phyloP scores from a whole-genome alignment of 2,888 invertebrate species.

The Eupithecia abbreviata region DNA sequence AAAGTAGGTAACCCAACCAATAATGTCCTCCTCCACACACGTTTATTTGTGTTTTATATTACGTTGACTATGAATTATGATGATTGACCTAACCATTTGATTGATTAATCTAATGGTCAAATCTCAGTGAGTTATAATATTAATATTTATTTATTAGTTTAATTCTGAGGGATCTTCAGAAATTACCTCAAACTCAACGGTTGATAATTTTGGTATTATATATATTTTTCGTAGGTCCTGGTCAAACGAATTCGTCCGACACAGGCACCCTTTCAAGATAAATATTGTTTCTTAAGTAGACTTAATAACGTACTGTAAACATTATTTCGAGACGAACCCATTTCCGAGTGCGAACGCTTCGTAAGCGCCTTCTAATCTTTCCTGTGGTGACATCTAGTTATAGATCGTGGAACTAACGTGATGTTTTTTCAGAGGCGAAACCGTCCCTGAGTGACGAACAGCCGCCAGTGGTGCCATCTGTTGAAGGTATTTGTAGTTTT shows the following conservation, averaged over 20 bases:
- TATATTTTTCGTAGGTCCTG: slow-evolving; percentile 6
- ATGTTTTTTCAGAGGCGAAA: slow-evolving; percentile 32
- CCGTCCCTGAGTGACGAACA: slow-evolving; percentile 70
- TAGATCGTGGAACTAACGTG: not conserved
- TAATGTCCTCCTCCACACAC: too few relatives aligned
- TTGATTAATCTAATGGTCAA: too few relatives aligned
- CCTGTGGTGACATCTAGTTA: slow-evolving; percentile 28
- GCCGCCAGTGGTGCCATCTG: slow-evolving; percentile 63
- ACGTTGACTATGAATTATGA: too few relatives aligned
- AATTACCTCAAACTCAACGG: too few relatives aligned
- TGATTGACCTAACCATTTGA: too few relatives aligned
- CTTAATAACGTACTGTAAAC: not conserved
- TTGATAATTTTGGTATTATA: too few relatives aligned
- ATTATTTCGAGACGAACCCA: not conserved
- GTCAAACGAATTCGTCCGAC: slow-evolving; percentile 8
- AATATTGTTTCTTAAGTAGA: slow-evolving; percentile 28
- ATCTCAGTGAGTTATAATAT: too few relatives aligned
- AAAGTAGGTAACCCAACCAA: too few relatives aligned
- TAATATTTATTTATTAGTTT: too few relatives aligned
- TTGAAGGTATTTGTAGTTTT: slow-evolving; percentile 60
- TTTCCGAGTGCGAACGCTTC: slow-evolving; percentile 19
- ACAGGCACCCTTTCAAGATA: slow-evolving; percentile 27
- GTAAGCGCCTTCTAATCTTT: slow-evolving; percentile 30
- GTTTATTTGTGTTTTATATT: too few relatives aligned
- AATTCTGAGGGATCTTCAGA: too few relatives aligned